Base-by-base conservation (phyloP, 2,888 invertebrate genomes). In the Synergus umbraculus region DNA sequence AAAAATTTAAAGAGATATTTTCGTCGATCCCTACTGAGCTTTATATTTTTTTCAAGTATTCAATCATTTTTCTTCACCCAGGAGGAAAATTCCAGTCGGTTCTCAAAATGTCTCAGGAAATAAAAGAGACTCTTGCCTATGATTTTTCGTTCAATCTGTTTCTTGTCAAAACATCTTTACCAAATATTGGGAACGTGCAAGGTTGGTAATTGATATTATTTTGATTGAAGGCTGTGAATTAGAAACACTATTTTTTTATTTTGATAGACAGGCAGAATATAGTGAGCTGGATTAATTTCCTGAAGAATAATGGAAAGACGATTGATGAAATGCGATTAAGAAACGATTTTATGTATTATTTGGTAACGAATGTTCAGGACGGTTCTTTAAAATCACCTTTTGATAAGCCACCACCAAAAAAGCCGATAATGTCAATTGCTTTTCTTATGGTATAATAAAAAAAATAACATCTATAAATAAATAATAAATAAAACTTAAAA, bases 121-220 rank as follows among this genome's bases (percentile, higher is more conserved):
- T 84, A 1, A 84, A 77, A 76, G 86, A 87, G 12, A 82, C 85
- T 12, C 82, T 87, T 29, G 12, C 81, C 41, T 94, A 94, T 87
- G 93, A 94, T 83, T 94, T 92, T 87, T 93, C 93, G 88, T 93
- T 93, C 85, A 93, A 93, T 83, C 90, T 93, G 87, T 93, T 93
- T 83, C 87, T 93, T 76, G 92, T 93, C 3, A 93, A 93, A 83
- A 92, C 92, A 3, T 90, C 92, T 88, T 85, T 94, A 54, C 90
- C 92, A 2, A 93, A 93, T 86, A 87, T 94, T 63, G 85, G 90
- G 43, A 88, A 87, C 58, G 66, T 88, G 2, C 12, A 15, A 49
- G 49, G 49, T 12, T 49, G 15, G 10, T 1, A 49, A 12, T 49
- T 49, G 15, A 12, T 4, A 49, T 9, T 49, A 49, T 1, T 49